Conservation (phyloP, 2,113 vertebrate species). For the Aptenodytes forsteri region DNA sequence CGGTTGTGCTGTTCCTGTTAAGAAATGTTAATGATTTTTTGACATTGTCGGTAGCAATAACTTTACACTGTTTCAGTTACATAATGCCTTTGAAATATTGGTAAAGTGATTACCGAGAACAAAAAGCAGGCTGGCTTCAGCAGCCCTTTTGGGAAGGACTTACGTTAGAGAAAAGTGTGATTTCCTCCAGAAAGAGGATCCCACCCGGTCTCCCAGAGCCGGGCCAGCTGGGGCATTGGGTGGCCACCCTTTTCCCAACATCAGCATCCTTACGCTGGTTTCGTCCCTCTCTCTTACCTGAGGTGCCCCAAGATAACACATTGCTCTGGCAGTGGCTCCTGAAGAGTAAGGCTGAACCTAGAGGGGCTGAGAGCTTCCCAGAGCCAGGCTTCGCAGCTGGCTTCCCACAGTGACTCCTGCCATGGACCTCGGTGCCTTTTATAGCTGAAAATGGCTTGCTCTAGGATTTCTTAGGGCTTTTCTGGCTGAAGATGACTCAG, state of each 20-base stretch:
- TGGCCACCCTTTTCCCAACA: not conserved
- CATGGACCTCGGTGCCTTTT: not conserved
- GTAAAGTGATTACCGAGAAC: conserved; percentile 54
- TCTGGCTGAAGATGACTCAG: not conserved
- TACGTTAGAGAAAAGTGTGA: not conserved
- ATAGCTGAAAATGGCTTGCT: not conserved
- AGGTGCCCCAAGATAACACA: not conserved
- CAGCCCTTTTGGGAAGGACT: conserved; percentile 1
- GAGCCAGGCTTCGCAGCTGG: not conserved
- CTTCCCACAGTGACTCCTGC: not conserved
- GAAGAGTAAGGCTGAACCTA: not conserved
- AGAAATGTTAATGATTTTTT: conserved; percentile 73
- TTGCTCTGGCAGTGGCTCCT: not conserved
- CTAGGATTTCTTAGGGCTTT: not conserved
- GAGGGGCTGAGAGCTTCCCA: not conserved
- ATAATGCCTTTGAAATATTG: conserved; percentile 65
- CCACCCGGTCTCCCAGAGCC: not conserved
- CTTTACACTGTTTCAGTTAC: conserved; percentile 53
- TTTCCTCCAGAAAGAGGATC: not conserved
- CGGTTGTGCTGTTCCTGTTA: conserved; percentile 57
- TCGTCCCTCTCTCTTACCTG: not conserved
- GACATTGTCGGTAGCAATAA: conserved; percentile 63
- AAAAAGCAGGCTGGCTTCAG: conserved; percentile 31
- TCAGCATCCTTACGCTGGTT: not conserved
- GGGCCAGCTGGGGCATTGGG: not conserved